Percentiles rank a stretch among this genome's conserved stretches.
phyloP scores from a whole-genome alignment of 2,888 invertebrate species.

The Amaurobius ferox region DNA sequence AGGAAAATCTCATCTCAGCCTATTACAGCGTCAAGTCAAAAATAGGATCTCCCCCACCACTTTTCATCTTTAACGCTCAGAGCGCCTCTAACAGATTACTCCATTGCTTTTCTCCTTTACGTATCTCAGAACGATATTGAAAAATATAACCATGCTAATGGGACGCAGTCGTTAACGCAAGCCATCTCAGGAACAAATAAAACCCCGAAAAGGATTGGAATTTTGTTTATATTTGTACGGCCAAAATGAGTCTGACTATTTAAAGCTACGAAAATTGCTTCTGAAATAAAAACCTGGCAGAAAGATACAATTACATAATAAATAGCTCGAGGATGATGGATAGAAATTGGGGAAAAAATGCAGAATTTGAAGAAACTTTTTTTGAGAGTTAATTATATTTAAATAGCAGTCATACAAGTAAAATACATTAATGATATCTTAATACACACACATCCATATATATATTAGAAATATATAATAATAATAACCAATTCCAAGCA shows the following conservation, averaged over 20 bases:
- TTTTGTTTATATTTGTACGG: background rate
- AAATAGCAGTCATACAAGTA: too few relatives aligned
- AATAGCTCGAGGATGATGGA: too few relatives aligned
- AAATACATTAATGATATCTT: too few relatives aligned
- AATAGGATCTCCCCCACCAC: slow-evolving; percentile 45
- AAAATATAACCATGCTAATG: slow-evolving; percentile 45
- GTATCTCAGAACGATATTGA: slow-evolving; percentile 53
- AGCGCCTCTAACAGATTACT: slow-evolving; percentile 65
- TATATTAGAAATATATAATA: too few relatives aligned
- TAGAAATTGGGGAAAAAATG: too few relatives aligned
- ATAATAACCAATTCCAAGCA: too few relatives aligned
- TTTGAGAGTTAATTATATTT: too few relatives aligned
- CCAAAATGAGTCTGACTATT: background rate
- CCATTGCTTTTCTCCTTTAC: slow-evolving; percentile 34
- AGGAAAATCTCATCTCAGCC: slow-evolving; percentile 32
- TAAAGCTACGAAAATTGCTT: background rate
- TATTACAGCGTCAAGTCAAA: slow-evolving; percentile 65
- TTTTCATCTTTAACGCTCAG: slow-evolving; percentile 58
- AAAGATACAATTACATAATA: background rate
- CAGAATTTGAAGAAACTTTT: too few relatives aligned
- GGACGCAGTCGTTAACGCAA: slow-evolving; percentile 40
- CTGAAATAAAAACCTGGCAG: background rate
- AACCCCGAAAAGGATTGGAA: slow-evolving; percentile 16
- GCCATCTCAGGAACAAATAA: slow-evolving; percentile 25
- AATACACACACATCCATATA: too few relatives aligned